Percentiles rank a stretch among this genome's conserved stretches.
Evolutionary conservation across 2,888 invertebrate species (phyloP).

Genomic region (Papilio elwesi): DNA sequence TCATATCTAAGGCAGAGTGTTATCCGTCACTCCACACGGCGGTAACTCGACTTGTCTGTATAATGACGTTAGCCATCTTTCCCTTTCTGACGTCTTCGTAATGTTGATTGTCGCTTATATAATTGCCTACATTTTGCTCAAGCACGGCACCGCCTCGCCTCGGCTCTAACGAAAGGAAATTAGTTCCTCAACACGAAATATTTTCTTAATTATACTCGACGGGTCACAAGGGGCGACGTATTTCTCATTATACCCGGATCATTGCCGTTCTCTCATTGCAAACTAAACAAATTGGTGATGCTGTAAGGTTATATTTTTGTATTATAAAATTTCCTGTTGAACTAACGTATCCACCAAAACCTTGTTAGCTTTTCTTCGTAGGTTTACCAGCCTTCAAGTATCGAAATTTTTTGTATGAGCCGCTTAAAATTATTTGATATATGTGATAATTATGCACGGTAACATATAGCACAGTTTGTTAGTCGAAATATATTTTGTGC

Average conservation of each 20-base stretch:
- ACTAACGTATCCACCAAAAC: not conserved
- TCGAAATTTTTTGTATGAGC: too few relatives aligned
- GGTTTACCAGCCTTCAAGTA: too few relatives aligned
- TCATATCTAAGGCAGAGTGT: constrained; percentile 50
- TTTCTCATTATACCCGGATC: constrained; percentile 51
- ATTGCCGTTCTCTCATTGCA: constrained; percentile 44
- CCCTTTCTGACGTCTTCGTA: constrained; percentile 71
- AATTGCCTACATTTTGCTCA: constrained; percentile 73
- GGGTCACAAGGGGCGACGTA: constrained; percentile 58
- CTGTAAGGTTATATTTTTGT: not conserved
- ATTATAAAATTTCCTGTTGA: constrained; percentile 4
- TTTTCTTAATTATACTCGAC: constrained; percentile 66
- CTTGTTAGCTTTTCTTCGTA: too few relatives aligned
- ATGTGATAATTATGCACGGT: too few relatives aligned
- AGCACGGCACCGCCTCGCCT: constrained; percentile 57
- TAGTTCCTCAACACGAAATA: constrained; percentile 66
- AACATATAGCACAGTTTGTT: too few relatives aligned
- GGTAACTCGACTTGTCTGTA: constrained; percentile 69
- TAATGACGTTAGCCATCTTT: constrained; percentile 77
- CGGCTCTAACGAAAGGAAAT: constrained; percentile 60
- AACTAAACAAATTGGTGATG: constrained; percentile 38
- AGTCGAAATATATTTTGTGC: too few relatives aligned
- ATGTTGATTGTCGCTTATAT: constrained; percentile 78
- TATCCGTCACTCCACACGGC: constrained; percentile 53
- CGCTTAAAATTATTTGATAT: too few relatives aligned